Base-by-base conservation (phyloP, 53 echinoderm and acorn worm species). In the Hippasteria phrygiana region DNA sequence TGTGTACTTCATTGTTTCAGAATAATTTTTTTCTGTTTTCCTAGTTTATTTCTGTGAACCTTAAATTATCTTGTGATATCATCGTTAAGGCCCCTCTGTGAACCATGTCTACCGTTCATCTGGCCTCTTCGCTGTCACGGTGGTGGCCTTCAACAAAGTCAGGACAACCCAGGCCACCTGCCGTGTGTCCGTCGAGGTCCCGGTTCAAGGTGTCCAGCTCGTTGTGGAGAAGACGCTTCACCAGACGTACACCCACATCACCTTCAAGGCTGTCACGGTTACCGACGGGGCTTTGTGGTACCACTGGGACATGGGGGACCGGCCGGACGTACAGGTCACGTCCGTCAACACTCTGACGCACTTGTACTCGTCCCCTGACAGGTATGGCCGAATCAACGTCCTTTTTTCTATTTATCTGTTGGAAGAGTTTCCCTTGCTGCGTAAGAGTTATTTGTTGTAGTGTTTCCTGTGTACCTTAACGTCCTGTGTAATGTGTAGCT, bases 281-380 rank as follows among this genome's bases (percentile, higher is more conserved):
- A 74, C 88, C 16, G 87, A 87, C 46, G 75, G 73, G 65, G 95
- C 91, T 10, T 69, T 47, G 24, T 81, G 89, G 84, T 97, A 87
- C 77, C 20, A 83, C 17, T 97, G 97, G 97, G 94, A 97, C 53
- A 66, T 95, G 85, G 97, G 97, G 5, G 93, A 93, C 39, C 75
- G 71, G 38, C 55, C 64, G 12, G 79, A 80, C 1, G 43, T 73
- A 20, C 42, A 45, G n/a, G 77, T 41, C 32, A 89, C 91, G 10
- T 87, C 77, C 12, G 74, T 88, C 29, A 72, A 69, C 31, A 70
- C 67, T 4, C 46, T 88, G 56, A 74, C 70, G 5, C 88, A 91
- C 87, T 32, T 32, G 43, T 96, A 96, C 82, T 67, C 38, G 18
- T 43, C 40, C 17, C 88, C 79, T 32, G 96, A 94, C 55, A 96